These are phyloP conservation scores for Sebastes fasciatus DNA, from an alignment of 2,113 vertebrate genomes.

Conservation along the genomic window DNA sequence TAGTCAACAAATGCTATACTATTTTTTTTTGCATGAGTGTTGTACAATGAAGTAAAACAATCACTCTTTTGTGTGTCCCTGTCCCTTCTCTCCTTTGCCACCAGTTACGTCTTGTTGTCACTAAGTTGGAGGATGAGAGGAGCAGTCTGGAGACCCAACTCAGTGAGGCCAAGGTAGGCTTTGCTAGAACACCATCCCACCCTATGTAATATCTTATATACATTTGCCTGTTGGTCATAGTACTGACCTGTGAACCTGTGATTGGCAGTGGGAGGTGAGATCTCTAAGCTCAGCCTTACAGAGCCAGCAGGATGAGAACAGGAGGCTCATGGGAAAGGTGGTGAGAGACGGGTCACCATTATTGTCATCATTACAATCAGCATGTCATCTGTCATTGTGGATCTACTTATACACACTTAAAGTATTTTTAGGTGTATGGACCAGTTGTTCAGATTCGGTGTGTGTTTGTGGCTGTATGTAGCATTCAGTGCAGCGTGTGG, in stretches of 20 bases:
- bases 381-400: too few species aligned
- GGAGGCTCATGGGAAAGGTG: constrained; percentile 59
- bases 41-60: not conserved
- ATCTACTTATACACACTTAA: too few species aligned
- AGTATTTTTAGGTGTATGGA: too few species aligned
- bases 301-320: constrained; percentile 77
- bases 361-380: too few species aligned
- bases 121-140: constrained; percentile 70
- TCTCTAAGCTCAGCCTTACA: constrained; percentile 70
- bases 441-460: too few species aligned
- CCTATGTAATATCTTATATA: not conserved
- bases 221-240: not conserved
- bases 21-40: not conserved
- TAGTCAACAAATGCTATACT: not conserved
- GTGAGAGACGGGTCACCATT: too few species aligned
- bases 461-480: too few species aligned
- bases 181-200: not conserved
- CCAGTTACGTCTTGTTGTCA: constrained; percentile 73
- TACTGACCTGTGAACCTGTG: constrained; percentile 14
- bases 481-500: too few species aligned
- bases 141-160: constrained; percentile 76
- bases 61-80: not conserved
- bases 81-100: constrained; percentile 3
- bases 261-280: constrained; percentile 73
- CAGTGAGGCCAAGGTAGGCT: constrained; percentile 77